Conservation (phyloP, 1,140 invertebrate genomes). For the Achroia grisella region DNA sequence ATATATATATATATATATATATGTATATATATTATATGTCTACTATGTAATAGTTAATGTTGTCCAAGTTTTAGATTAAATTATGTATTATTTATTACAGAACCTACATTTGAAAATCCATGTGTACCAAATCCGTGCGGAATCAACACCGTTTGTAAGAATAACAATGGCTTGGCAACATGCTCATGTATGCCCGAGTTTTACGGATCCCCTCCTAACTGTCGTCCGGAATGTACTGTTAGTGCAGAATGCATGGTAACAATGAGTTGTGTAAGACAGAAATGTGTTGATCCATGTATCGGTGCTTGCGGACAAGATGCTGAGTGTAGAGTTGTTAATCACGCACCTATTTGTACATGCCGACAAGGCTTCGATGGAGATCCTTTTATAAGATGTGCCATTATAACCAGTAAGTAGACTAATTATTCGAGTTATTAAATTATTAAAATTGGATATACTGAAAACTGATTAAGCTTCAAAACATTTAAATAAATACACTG, state of each 20-base stretch:
- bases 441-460: no score
- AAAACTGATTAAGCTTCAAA: no score
- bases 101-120: constrained; percentile 65
- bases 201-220: constrained; percentile 77
- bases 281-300: constrained; percentile 80
- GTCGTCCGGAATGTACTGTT: constrained; percentile 84
- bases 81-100: constrained; percentile 65
- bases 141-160: constrained; percentile 81
- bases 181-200: constrained; percentile 78
- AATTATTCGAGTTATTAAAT: constrained; percentile 45
- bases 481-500: neutral
- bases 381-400: constrained; percentile 77
- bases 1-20: no score
- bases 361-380: constrained; percentile 76
- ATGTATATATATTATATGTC: no score
- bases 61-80: no score
- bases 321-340: constrained; percentile 83
- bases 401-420: constrained; percentile 68
- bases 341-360: constrained; percentile 84
- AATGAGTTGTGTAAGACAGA: constrained; percentile 83
- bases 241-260: constrained; percentile 88
- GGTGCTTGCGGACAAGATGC: constrained; percentile 83
- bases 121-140: constrained; percentile 83
- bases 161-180: constrained; percentile 75
- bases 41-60: no score